Evolutionary conservation across 2,113 vertebrate genomes (phyloP), one percentile per base, ranked within the genome.

Genomic region (Sebastes schlegelii): DNA sequence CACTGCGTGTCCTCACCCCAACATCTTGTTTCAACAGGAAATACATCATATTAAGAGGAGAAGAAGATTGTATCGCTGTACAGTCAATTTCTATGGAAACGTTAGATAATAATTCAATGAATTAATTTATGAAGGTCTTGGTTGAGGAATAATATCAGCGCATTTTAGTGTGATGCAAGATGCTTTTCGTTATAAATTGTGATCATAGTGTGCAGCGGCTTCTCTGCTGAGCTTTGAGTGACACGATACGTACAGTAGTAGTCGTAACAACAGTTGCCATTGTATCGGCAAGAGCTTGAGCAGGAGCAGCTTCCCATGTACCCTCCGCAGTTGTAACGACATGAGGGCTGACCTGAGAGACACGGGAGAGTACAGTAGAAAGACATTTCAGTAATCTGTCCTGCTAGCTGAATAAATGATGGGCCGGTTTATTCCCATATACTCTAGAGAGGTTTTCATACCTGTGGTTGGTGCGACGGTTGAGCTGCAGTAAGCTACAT

Each of bases 201-300:
- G 43, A 14, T 23, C 13, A 11, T 23, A 23, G 23, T 23, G 23
- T 23, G 23, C 23, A 23, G 23, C 23, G 23, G 23, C 23, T 23
- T 23, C 23, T 23, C 23, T 73, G 40, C 13, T 72, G 21, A n/a
- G 42, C 7, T 49, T 51, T 67, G 19, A 14, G n/a, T 13, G 4
- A 58, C 2, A 2, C 6, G 2, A 23, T n/a, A 23, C 64, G 21
- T 66, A 66, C 64, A 48, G 64, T 46, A 8, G 82, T 83, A 93
- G 84, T 93, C 92, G 45, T 70, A 1, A 49, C 92, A 91, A 77
- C 92, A 93, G 80, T 81, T 86, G 46, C 89, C 89, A 46, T 88
- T 10, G 83, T 68, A 81, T 62, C 11, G 12, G 78, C 95, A 95
- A 9, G 68, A 82, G 73, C 77, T 60, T 2, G 2, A 1, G 71